These are phyloP conservation scores for Pagetopsis macropterus DNA, from an alignment of 2,797 vertebrate genomes.

Conservation along the genomic window DNA sequence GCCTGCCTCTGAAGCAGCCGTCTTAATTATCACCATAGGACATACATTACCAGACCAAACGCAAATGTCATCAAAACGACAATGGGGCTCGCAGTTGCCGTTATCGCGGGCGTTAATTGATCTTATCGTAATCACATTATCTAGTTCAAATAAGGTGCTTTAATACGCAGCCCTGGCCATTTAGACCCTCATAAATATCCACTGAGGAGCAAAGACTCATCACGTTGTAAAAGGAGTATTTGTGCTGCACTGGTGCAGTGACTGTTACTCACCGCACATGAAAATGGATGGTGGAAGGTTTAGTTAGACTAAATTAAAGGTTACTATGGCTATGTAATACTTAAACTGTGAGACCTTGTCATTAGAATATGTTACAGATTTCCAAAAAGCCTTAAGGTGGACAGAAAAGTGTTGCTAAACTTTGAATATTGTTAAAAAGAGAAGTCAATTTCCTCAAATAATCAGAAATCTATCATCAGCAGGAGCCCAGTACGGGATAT, in stretches of 20 bases:
- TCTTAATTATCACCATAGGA: conserved; percentile 83
- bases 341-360: no score
- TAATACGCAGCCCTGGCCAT: conserved; percentile 62
- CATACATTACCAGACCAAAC: conserved; percentile 79
- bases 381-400: neutral
- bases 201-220: conserved; percentile 34
- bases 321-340: no score
- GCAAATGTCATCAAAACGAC: conserved; percentile 78
- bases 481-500: no score
- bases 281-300: neutral
- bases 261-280: conserved; percentile 4
- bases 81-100: conserved; percentile 59
- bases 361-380: neutral
- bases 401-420: neutral
- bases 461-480: no score
- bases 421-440: neutral
- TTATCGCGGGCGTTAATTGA: conserved; percentile 74
- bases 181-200: conserved; percentile 60
- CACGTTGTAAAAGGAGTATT: conserved; percentile 21
- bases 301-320: no score
- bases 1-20: conserved; percentile 69
- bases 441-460: neutral
- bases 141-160: conserved; percentile 73
- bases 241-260: conserved; percentile 15
- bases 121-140: conserved; percentile 77